Conservation (phyloP, 2,888 invertebrate species). For the Melolontha melolontha region DNA sequence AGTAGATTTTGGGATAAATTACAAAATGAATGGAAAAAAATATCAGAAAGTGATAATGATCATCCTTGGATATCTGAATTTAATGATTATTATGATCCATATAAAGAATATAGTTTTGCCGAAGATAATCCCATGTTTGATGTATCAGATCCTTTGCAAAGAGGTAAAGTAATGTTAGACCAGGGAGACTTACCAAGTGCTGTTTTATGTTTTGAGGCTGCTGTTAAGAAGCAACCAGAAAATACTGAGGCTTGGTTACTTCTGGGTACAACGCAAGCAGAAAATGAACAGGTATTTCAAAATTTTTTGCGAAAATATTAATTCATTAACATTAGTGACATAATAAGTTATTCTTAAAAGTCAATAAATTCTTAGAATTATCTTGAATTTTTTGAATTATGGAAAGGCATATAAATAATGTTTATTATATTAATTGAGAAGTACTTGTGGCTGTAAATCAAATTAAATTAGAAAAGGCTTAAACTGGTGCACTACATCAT, state of each 20-base stretch:
- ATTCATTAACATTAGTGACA: slow-evolving; percentile 2
- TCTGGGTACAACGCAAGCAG: slow-evolving; percentile 93
- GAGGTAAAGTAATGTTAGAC: slow-evolving; percentile 85
- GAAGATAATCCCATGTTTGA: slow-evolving; percentile 89
- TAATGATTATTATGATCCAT: slow-evolving; percentile 72
- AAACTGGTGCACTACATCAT: no score
- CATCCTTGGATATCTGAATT: slow-evolving; percentile 81
- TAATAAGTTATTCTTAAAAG: no score
- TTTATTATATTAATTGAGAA: no score
- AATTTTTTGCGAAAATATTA: background rate
- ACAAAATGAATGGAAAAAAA: slow-evolving; percentile 83
- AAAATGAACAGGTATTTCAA: slow-evolving; percentile 87
- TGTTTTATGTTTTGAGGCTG: slow-evolving; percentile 95
- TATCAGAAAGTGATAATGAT: slow-evolving; percentile 76
- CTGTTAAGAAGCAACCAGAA: slow-evolving; percentile 84
- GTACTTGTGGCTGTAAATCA: no score
- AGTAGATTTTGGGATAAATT: slow-evolving; percentile 73
- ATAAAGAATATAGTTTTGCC: slow-evolving; percentile 72
- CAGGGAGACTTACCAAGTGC: slow-evolving; percentile 95
- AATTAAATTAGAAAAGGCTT: no score
- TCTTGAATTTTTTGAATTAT: no score
- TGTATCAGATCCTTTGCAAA: slow-evolving; percentile 82
- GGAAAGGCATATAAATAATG: no score
- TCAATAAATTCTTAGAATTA: no score
- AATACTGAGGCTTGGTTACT: slow-evolving; percentile 88